phyloP scores from a whole-genome alignment of 2,113 vertebrate genomes.

The Ariopsis seemanni region DNA sequence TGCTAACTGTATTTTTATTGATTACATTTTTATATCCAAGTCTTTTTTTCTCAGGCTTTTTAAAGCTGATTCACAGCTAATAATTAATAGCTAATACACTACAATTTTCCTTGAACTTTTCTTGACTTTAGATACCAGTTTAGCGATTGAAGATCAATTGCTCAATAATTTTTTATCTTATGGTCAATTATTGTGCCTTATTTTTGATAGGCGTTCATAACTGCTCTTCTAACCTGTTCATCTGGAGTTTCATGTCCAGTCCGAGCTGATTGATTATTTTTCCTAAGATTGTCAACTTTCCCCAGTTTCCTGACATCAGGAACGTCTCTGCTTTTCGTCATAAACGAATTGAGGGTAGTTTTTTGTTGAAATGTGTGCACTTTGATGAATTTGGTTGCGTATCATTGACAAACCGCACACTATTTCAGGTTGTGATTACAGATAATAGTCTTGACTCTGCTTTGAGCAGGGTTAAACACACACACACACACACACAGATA shows the following conservation, averaged over 20 bases:
- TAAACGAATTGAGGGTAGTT: background rate
- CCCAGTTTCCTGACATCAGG: background rate
- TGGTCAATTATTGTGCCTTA: background rate
- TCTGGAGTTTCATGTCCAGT: background rate
- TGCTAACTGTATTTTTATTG: background rate
- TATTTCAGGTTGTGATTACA: background rate
- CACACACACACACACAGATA: background rate
- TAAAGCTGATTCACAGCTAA: background rate
- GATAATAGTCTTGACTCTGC: background rate
- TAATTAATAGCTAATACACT: background rate
- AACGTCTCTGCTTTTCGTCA: background rate
- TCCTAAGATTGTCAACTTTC: background rate
- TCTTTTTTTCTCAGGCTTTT: background rate
- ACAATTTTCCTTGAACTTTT: background rate
- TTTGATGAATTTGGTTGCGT: background rate
- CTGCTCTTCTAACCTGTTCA: background rate
- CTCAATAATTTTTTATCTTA: too few species aligned
- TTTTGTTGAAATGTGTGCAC: background rate
- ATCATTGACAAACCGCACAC: background rate
- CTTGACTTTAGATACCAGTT: background rate
- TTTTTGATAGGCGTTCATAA: background rate
- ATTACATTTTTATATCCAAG: background rate
- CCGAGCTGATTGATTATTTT: background rate
- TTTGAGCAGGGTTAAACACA: conserved; percentile 5
- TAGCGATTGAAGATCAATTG: too few species aligned